Conservation (phyloP, 1,140 invertebrate genomes). For the Euglossa dilemma region DNA sequence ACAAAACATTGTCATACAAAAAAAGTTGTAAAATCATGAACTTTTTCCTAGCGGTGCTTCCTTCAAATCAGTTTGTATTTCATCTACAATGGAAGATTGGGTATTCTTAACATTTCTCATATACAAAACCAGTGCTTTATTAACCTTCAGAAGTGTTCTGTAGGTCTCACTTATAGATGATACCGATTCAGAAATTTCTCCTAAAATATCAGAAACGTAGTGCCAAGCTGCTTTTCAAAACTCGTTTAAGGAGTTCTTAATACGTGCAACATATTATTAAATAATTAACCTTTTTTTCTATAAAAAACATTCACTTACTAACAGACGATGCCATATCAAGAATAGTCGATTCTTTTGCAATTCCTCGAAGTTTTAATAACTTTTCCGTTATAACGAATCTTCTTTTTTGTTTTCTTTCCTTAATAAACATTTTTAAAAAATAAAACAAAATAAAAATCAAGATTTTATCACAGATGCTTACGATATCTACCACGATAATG, state of each 20-base stretch:
- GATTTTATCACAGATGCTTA: not conserved
- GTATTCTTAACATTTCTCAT: conserved; percentile 13
- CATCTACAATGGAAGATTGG: not conserved
- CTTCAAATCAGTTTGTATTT: not conserved
- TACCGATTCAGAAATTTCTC: conserved; percentile 42
- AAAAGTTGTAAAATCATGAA: not conserved
- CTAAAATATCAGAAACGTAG: conserved; percentile 44
- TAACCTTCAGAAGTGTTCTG: conserved; percentile 46
- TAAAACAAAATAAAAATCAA: not conserved
- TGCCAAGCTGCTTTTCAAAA: not conserved
- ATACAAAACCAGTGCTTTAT: conserved; percentile 46
- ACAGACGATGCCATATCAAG: conserved; percentile 50
- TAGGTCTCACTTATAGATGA: conserved; percentile 39
- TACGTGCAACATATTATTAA: not conserved
- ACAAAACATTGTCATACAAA: not conserved
- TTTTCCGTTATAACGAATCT: conserved; percentile 21
- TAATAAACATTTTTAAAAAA: not conserved
- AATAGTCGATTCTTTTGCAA: conserved; percentile 31
- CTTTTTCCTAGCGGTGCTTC: not conserved
- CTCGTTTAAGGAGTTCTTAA: not conserved
- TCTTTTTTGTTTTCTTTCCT: not conserved
- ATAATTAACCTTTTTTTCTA: not conserved
- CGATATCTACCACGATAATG: not conserved
- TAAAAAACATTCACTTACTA: conserved; percentile 47
- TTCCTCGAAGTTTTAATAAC: conserved; percentile 38